These are phyloP conservation scores for Ryuthela nishihirai DNA, from an alignment of 2,888 invertebrate species.

Conservation along the genomic window DNA sequence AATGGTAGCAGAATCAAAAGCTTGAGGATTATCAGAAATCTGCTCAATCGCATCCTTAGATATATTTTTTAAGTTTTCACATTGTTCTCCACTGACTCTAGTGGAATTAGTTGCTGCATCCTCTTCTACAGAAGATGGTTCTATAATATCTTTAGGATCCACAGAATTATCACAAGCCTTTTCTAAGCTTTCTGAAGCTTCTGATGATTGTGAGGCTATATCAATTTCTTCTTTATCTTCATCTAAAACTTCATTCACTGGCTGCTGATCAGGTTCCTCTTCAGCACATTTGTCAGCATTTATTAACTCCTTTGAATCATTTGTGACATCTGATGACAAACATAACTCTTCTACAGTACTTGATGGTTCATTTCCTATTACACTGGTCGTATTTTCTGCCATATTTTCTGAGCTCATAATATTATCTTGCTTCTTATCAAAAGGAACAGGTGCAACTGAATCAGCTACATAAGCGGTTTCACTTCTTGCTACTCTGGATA, in stretches of 20 bases:
- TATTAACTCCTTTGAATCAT: constrained; percentile 1
- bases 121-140: neutral
- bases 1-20: too few species aligned
- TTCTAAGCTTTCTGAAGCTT: constrained; percentile 2
- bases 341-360: neutral
- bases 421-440: neutral
- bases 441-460: too few species aligned
- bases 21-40: too few species aligned
- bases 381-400: constrained; percentile 1
- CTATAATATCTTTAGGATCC: neutral
- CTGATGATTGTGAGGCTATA: too few species aligned
- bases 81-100: too few species aligned
- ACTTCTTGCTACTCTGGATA: too few species aligned
- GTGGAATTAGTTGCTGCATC: neutral
- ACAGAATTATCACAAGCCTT: constrained; percentile 5
- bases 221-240: constrained; percentile 3
- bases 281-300: neutral
- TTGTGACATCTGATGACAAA: neutral
- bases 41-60: too few species aligned
- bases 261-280: neutral
- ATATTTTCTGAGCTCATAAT: constrained; percentile 1
- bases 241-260: neutral
- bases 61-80: too few species aligned
- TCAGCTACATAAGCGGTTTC: too few species aligned
- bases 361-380: neutral